Conservation (phyloP, 2,888 invertebrate species). For the Calliphora vomitoria region DNA sequence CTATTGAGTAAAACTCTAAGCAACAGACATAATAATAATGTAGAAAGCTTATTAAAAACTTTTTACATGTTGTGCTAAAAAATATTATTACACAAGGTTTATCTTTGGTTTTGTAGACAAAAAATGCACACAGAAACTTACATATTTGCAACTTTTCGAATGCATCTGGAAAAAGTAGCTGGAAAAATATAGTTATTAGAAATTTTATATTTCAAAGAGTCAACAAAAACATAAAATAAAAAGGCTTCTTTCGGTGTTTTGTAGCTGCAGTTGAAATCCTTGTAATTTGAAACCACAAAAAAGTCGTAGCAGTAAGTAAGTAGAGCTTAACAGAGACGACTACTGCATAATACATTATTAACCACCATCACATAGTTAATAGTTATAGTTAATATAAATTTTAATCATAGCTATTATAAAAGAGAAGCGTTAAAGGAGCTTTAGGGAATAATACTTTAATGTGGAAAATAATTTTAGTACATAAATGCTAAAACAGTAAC, state of each 20-base stretch:
- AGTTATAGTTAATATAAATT: conserved; percentile 35
- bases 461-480: background rate
- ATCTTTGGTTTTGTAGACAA: conserved; percentile 52
- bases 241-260: conserved; percentile 27
- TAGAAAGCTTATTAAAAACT: conserved; percentile 59
- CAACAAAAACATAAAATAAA: conserved; percentile 42
- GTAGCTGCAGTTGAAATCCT: conserved; percentile 38
- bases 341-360: background rate
- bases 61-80: conserved; percentile 38
- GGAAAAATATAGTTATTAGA: conserved; percentile 61
- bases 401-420: background rate
- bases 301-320: background rate
- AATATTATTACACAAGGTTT: conserved; percentile 41
- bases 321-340: conserved; percentile 35
- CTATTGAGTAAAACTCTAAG: conserved; percentile 54
- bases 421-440: background rate
- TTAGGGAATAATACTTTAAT: background rate
- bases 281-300: conserved; percentile 56
- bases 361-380: conserved; percentile 21
- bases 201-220: conserved; percentile 41
- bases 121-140: conserved; percentile 9
- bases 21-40: conserved; percentile 41
- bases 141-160: conserved; percentile 11
- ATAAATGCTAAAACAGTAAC: background rate
- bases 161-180: background rate